These are phyloP conservation scores for Xestia c-nigrum DNA, from an alignment of 2,888 invertebrate species.

Conservation along the genomic window DNA sequence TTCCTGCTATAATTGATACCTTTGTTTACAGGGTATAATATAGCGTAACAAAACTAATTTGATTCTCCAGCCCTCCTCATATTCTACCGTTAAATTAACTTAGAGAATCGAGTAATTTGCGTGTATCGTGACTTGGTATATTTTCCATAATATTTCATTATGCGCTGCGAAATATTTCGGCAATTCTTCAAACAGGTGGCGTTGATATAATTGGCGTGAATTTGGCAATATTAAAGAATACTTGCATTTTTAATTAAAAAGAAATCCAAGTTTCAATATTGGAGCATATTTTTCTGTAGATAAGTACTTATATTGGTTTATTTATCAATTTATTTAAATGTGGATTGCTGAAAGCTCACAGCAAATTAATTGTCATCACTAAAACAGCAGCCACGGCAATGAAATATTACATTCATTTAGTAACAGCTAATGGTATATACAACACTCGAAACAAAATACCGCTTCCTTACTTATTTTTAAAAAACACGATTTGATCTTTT, in stretches of 20 bases:
- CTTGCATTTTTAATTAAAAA: neutral
- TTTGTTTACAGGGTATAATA: constrained; percentile 68
- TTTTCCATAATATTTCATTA: constrained; percentile 42
- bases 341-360: neutral
- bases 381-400: neutral
- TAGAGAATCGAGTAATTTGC: constrained; percentile 56
- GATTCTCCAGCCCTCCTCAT: constrained; percentile 47
- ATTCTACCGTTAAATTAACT: constrained; percentile 71
- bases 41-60: constrained; percentile 71
- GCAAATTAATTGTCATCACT: neutral
- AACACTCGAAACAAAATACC: neutral
- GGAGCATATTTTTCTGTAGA: neutral
- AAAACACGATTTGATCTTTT: neutral
- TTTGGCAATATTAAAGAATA: constrained; percentile 1
- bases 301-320: neutral
- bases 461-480: neutral
- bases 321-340: neutral
- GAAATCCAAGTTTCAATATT: neutral
- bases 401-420: no score
- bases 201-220: constrained; percentile 4
- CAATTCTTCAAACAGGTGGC: constrained; percentile 7
- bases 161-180: constrained; percentile 14
- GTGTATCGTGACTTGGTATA: constrained; percentile 57
- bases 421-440: neutral
- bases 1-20: constrained; percentile 57